phyloP scores from a whole-genome alignment of 92 coral and sea anemone species.

The Chrysogorgia sp. region DNA sequence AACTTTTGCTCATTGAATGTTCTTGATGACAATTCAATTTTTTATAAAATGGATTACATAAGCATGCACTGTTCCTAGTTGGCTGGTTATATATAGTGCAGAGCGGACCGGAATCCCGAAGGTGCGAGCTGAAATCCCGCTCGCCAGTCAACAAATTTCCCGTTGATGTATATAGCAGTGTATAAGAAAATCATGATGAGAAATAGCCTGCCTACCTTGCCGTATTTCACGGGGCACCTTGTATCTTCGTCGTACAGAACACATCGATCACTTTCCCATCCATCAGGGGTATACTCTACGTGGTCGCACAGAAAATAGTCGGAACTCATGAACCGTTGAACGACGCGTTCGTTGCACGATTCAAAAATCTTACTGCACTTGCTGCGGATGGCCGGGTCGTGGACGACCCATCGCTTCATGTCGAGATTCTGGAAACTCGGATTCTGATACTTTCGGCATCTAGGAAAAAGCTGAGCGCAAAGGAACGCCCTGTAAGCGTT shows the following conservation, averaged over 20 bases:
- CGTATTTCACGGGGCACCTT: constrained; percentile 4
- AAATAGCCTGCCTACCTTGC: constrained; percentile 31
- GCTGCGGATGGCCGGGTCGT: constrained; percentile 19
- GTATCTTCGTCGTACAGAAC: constrained; percentile 21
- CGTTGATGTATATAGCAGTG: no score
- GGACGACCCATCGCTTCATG: constrained; percentile 15
- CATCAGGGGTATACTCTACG: constrained; percentile 18
- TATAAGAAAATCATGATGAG: no score
- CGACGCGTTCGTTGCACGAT: constrained; percentile 22
- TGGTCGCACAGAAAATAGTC: constrained; percentile 32
- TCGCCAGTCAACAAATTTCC: no score
- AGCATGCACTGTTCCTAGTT: no score
- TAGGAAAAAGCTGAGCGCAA: constrained; percentile 32
- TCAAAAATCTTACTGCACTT: constrained; percentile 36
- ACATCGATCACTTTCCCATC: constrained; percentile 35
- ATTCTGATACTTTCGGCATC: constrained; percentile 12
- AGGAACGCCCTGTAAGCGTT: constrained; percentile 26
- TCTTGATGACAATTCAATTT: no score
- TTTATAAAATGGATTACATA: no score
- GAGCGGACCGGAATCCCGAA: no score
- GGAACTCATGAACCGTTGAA: constrained; percentile 12
- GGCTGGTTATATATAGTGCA: no score
- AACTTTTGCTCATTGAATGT: no score
- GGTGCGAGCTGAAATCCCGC: no score
- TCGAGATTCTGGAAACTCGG: constrained; percentile 15